A percentile compares a stretch with the other conserved stretches of the same genome.
phyloP scores from a whole-genome alignment of 1,140 invertebrate species.

The Carposina sasakii region DNA sequence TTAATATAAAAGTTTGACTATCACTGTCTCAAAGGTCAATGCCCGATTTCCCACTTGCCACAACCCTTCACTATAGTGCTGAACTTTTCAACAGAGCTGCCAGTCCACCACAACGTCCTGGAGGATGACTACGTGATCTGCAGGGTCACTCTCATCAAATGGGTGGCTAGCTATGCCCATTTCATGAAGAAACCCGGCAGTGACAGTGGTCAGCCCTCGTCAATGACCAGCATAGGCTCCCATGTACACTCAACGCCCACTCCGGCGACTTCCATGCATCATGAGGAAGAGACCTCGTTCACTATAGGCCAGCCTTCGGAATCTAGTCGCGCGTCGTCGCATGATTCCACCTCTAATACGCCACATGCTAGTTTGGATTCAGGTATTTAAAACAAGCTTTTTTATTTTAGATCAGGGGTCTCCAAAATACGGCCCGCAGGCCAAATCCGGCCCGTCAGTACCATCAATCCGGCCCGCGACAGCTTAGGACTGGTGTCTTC shows the following conservation, averaged over 20 bases:
- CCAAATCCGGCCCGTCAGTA: too few species aligned
- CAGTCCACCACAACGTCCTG: slow-evolving; percentile 70
- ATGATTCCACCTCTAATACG: slow-evolving; percentile 58
- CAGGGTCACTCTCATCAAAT: slow-evolving; percentile 90
- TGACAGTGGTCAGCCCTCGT: slow-evolving; percentile 65
- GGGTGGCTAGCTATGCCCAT: slow-evolving; percentile 90
- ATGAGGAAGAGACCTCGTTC: slow-evolving; percentile 69
- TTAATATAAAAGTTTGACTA: too few species aligned
- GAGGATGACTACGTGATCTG: slow-evolving; percentile 82
- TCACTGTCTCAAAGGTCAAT: too few species aligned
- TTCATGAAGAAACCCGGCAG: slow-evolving; percentile 75
- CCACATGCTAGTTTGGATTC: slow-evolving; percentile 68
- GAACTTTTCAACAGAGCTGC: slow-evolving; percentile 76
- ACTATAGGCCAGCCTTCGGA: slow-evolving; percentile 65
- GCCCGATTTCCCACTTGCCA: too few species aligned
- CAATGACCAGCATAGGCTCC: slow-evolving; percentile 62
- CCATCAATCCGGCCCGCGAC: too few species aligned
- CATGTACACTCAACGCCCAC: slow-evolving; percentile 50
- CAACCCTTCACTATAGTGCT: too few species aligned
- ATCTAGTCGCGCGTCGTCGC: slow-evolving; percentile 56
- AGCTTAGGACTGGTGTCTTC: too few species aligned
- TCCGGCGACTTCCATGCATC: slow-evolving; percentile 49
- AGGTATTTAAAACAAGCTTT: slow-evolving; percentile 29
- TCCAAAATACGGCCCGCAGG: too few species aligned
- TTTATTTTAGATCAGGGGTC: too few species aligned